Evolutionary conservation across 2,113 vertebrate genomes (phyloP).

Genomic region (Amazona vittata): DNA sequence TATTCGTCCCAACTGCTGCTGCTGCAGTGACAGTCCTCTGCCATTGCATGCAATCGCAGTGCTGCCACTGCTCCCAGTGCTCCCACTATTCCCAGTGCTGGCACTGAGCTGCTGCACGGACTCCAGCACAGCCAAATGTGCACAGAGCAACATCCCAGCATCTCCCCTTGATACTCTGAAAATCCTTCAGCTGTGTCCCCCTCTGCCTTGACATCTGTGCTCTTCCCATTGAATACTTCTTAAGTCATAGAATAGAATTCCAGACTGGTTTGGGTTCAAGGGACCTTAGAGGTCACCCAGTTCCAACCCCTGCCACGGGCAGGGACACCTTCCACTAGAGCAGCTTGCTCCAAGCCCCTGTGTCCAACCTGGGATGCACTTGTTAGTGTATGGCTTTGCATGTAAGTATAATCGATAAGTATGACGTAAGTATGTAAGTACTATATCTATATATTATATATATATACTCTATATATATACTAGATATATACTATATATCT

Average conservation of each 20-base stretch:
- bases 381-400: too few species aligned
- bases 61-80: not conserved
- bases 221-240: not conserved
- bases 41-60: rapidly evolving
- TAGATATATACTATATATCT: too few species aligned
- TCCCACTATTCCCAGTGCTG: not conserved
- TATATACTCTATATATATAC: too few species aligned
- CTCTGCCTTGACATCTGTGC: not conserved
- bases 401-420: not conserved
- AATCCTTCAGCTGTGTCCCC: not conserved
- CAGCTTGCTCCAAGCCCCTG: not conserved
- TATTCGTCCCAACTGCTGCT: not conserved
- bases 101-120: not conserved
- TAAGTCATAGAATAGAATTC: not conserved
- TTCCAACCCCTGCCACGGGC: not conserved
- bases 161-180: not conserved
- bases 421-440: not conserved
- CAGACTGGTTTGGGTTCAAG: not conserved
- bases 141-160: not conserved
- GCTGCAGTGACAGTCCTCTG: not conserved
- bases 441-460: too few species aligned
- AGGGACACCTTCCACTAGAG: not conserved
- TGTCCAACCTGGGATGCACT: not conserved
- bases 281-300: not conserved
- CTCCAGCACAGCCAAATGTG: rapidly evolving